These are phyloP conservation scores for Micrastur ruficollis DNA, from an alignment of 2,797 vertebrate genomes.

Conservation along the genomic window DNA sequence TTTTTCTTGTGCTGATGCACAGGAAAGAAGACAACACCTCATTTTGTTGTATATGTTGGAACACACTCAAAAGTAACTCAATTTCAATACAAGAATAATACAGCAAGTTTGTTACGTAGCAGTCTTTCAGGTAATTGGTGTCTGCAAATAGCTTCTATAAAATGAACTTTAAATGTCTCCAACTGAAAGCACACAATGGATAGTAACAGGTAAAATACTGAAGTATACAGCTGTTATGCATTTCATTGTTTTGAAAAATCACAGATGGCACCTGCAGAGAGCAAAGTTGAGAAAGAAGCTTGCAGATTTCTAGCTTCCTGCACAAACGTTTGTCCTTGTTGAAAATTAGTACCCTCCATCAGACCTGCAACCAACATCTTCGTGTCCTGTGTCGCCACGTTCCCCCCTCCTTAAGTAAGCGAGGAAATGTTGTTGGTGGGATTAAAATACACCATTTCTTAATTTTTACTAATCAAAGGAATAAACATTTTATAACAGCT, in stretches of 20 bases:
- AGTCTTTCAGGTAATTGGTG: background rate
- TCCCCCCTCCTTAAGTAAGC: fast-evolving
- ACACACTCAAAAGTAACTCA: background rate
- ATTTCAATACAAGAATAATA: background rate
- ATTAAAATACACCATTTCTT: background rate
- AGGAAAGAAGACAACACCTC: background rate
- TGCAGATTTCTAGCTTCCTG: background rate
- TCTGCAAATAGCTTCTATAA: background rate
- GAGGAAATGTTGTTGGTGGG: background rate
- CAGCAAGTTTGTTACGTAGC: background rate
- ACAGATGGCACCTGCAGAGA: background rate
- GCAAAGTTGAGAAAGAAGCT: background rate
- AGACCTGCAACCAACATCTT: background rate
- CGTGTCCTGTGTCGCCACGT: fast-evolving
- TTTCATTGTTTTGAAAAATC: background rate
- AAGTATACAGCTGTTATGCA: background rate
- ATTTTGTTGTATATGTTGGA: background rate
- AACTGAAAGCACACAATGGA: background rate
- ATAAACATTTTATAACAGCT: background rate
- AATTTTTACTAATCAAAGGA: background rate
- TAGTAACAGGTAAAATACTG: background rate
- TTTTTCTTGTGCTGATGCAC: background rate
- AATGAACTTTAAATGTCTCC: background rate
- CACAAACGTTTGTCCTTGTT: background rate
- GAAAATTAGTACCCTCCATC: background rate